These are phyloP conservation scores for Lysiphlebus fabarum DNA, from an alignment of 1,140 invertebrate species.

Conservation along the genomic window DNA sequence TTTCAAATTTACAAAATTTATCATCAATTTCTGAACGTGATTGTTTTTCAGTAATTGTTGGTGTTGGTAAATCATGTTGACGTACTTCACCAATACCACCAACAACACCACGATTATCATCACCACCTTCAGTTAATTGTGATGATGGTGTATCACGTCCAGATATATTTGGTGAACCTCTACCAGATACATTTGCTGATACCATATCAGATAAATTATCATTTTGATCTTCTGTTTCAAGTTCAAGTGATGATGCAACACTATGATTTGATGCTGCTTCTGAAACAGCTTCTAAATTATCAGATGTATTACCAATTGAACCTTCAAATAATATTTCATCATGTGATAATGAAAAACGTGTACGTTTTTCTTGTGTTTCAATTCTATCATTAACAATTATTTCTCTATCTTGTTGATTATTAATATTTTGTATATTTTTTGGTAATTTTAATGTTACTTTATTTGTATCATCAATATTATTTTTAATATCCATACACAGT, in stretches of 20 bases:
- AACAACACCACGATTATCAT: constrained; percentile 36
- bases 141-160: constrained; percentile 94
- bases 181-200: constrained; percentile 83
- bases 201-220: constrained; percentile 95
- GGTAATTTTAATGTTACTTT: constrained; percentile 42
- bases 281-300: constrained; percentile 90
- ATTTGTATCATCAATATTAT: constrained; percentile 34
- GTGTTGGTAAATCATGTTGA: constrained; percentile 57
- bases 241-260: constrained; percentile 85
- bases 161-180: constrained; percentile 86
- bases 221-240: constrained; percentile 83
- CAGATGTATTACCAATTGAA: constrained; percentile 82
- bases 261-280: constrained; percentile 94
- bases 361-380: constrained; percentile 58
- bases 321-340: constrained; percentile 70
- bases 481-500: constrained; percentile 51
- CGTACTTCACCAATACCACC: constrained; percentile 51
- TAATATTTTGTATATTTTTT: constrained; percentile 41
- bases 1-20: constrained; percentile 98
- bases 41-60: constrained; percentile 70
- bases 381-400: constrained; percentile 44
- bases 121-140: constrained; percentile 80
- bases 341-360: constrained; percentile 80
- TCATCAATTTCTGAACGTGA: constrained; percentile 91
- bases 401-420: constrained; percentile 35